These are phyloP conservation scores for Nannobrachium achirus DNA, from an alignment of 2,113 vertebrate genomes.

Conservation along the genomic window DNA sequence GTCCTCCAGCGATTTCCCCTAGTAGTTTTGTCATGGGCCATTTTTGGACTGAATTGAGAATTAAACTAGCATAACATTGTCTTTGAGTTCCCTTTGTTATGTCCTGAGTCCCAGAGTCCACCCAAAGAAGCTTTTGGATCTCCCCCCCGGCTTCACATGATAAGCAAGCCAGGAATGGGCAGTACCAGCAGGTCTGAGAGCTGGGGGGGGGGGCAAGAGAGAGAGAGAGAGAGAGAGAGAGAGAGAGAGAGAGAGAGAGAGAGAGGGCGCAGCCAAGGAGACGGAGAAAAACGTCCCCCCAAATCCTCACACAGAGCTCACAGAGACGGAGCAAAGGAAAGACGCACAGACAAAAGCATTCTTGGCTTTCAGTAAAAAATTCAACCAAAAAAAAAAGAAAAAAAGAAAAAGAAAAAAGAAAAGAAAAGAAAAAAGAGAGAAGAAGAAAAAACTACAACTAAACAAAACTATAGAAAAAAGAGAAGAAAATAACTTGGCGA, in stretches of 20 bases:
- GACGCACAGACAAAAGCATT: conserved; percentile 75
- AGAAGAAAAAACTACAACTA: conserved; percentile 35
- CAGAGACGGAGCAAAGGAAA: conserved; percentile 37
- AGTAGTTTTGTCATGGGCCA: conserved; percentile 20
- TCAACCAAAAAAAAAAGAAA: conserved; percentile 18
- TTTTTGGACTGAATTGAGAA: conserved; percentile 45
- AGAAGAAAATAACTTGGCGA: conserved; percentile 41
- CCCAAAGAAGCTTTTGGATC: conserved; percentile 23
- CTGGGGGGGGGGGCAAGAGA: conserved; percentile 41
- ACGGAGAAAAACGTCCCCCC: conserved; percentile 64
- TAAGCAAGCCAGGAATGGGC: too few relatives aligned
- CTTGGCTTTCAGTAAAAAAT: conserved; percentile 63
- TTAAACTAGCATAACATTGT: conserved; percentile 43
- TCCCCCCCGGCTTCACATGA: conserved; percentile 28
- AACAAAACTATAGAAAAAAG: conserved; percentile 29
- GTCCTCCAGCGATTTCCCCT: too few relatives aligned
- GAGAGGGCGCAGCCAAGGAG: conserved; percentile 72
- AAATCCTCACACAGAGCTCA: conserved; percentile 56
- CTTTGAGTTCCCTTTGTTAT: conserved; percentile 62
- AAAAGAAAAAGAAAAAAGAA: conserved; percentile 34
- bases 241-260: conserved; percentile 14
- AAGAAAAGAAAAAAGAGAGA: conserved; percentile 28
- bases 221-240: conserved; percentile 23
- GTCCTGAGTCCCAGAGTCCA: conserved; percentile 13
- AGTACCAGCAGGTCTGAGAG: too few relatives aligned